Evolutionary conservation across 2,888 invertebrate genomes (phyloP).

Genomic region (Strigamia maritima): DNA sequence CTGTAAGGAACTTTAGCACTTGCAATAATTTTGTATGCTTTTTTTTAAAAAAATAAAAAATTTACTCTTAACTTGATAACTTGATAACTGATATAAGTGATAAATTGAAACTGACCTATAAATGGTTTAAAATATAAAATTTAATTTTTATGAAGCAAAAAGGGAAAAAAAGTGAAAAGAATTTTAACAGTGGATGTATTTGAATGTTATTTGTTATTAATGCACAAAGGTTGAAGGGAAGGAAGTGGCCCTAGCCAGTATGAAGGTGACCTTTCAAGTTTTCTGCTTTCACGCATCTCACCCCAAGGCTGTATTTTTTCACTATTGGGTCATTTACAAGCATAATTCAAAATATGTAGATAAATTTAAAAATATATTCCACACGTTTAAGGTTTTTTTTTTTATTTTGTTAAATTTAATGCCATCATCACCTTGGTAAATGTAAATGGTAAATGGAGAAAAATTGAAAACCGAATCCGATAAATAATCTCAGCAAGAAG

Average conservation of each 20-base stretch:
- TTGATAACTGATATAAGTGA: neutral
- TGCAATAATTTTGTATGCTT: neutral
- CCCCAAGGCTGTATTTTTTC: neutral
- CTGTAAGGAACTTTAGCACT: neutral
- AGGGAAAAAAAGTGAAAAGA: too few species aligned
- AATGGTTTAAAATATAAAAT: too few species aligned
- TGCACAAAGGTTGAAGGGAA: slow-evolving; percentile 12
- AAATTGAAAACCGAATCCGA: neutral
- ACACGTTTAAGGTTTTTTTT: neutral
- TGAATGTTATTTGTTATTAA: neutral
- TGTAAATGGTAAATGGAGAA: neutral
- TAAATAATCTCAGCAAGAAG: neutral
- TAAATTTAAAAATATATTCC: neutral
- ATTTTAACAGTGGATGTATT: neutral
- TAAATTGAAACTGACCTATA: too few species aligned
- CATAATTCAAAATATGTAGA: neutral
- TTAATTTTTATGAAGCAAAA: too few species aligned
- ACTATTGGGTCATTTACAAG: neutral
- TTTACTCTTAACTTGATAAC: neutral
- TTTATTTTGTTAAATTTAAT: neutral
- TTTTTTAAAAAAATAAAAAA: neutral
- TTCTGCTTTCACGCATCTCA: slow-evolving; percentile 2
- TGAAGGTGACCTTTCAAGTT: slow-evolving; percentile 16
- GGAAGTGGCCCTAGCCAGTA: neutral
- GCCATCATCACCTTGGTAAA: neutral